Conservation (phyloP, 2,888 invertebrate genomes). For the Agonopterix alstromeriana region DNA sequence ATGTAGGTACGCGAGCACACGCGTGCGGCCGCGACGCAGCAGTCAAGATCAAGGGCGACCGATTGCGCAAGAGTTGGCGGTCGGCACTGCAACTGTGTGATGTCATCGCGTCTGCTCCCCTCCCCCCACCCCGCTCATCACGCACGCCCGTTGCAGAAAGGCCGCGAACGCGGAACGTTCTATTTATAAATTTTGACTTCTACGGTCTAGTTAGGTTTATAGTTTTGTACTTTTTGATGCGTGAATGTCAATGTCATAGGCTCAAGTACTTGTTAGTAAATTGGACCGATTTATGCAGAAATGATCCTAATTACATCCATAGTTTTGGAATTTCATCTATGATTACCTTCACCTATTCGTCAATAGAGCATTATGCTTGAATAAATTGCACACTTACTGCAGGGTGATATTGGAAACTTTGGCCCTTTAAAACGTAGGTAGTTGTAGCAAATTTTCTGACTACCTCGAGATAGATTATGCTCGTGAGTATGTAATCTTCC, state of each 20-base stretch:
- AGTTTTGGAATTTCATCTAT: too few species aligned
- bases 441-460: too few species aligned
- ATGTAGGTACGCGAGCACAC: conserved; percentile 47
- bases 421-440: too few species aligned
- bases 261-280: not conserved
- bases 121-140: conserved; percentile 24
- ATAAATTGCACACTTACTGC: too few species aligned
- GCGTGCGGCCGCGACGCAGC: conserved; percentile 72
- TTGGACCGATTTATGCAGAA: not conserved
- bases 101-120: conserved; percentile 50
- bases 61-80: conserved; percentile 75
- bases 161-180: conserved; percentile 62
- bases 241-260: not conserved
- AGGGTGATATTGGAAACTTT: too few species aligned
- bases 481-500: too few species aligned
- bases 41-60: conserved; percentile 77
- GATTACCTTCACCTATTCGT: too few species aligned
- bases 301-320: not conserved
- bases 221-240: not conserved
- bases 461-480: too few species aligned
- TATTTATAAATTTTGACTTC: conserved; percentile 50
- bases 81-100: conserved; percentile 68
- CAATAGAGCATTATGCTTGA: too few species aligned
- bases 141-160: conserved; percentile 42
- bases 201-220: conserved; percentile 6